Base-by-base conservation (phyloP, 1,140 invertebrate genomes). In the Drosophila navojoa region DNA sequence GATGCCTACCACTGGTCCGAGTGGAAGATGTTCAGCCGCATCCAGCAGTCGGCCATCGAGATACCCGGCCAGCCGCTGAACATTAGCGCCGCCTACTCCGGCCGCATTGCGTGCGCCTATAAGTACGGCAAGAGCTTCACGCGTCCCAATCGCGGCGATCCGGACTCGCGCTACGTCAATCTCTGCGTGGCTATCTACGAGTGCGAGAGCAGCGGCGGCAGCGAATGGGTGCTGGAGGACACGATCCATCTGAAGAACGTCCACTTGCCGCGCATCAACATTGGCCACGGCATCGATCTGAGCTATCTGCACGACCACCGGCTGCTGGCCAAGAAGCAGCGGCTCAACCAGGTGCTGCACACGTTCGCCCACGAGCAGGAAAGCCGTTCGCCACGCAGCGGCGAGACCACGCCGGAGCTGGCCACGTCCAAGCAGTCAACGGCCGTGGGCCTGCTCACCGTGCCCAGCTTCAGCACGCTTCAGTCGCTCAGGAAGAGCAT, bases 191-290 rank as follows among this genome's bases (percentile, higher is more conserved):
- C 97, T n/a, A 98, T 99, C 71, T 99, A 99, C 93, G 99, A 99
- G 92, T 99, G 99, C 92, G 99, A 99, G 93, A 99, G 98, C 73
- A 99, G 98, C 27, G 99, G 99, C 63, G 98, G 97, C 68, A 95
- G 95, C n/a, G 98, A 99, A 91, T 99, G 99, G 99, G 95, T 98
- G n/a, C 92, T 98, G n/a, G 99, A 99, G 92, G 99, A 99, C 85
- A 98, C 97, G 1, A 98, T 98, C 76, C 96, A 97, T 77, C 92
- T 98, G 66, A 96, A 96, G 90, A 98, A 98, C 80, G 96, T 98
- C 67, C 96, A 96, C 90, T 87, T 98, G 61, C 97, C 97, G 0
- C 92, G 96, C 52, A 96, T 97, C 9, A 95, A 96, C 54, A 94
- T 97, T 1, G 96, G 97, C 75, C 95, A 95, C 38, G 95, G 96